Evolutionary conservation across 2,113 vertebrate genomes (phyloP), one percentile per base, ranked within the genome.

Genomic region (Elanus axillaris): DNA sequence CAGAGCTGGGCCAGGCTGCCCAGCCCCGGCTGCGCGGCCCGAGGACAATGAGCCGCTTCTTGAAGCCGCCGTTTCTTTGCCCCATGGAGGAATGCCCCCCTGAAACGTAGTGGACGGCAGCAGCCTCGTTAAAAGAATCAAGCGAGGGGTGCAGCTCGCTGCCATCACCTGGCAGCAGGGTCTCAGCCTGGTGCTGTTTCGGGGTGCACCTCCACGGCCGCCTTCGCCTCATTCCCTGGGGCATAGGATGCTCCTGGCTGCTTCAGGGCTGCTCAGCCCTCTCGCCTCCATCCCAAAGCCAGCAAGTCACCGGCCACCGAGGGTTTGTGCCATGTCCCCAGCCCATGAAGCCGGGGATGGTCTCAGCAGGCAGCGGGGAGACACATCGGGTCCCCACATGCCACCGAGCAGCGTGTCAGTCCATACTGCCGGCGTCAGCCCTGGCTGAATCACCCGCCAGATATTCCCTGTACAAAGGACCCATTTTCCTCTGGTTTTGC

Each of bases 401-500:
- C 72, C 55, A n/a, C 80, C 66, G 27, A 88, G 77, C 84, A n/a
- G 45, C 34, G 10, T 85, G 64, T 72, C 92, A 88, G 78, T 71
- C 69, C n/a, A 4, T 45, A 26, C 52, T 53, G 36, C 75, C 48
- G 16, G 56, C 83, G 11, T 89, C 96, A 95, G 91, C 68, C 82
- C 76, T 3, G 67, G 86, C 96, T 98, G 98, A 98, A 97, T 98
- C 97, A 97, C 94, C 76, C 97, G 16, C 84, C 86, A 97, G 95
- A 95, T 90, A 97, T 95, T 97, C 93, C 95, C 90, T 10, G 21
- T 94, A 98, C 98, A 98, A 98, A 97, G 93, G 85, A 60, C 40
- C 77, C 91, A 93, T 98, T 98, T 96, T 97, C 80, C 64, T 90
- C 71, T 19, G 0, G 2, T 29, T 75, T n/a, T 2, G 3, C 18